phyloP scores from a whole-genome alignment of 2,113 vertebrate species.

The Emydocephalus ijimae region DNA sequence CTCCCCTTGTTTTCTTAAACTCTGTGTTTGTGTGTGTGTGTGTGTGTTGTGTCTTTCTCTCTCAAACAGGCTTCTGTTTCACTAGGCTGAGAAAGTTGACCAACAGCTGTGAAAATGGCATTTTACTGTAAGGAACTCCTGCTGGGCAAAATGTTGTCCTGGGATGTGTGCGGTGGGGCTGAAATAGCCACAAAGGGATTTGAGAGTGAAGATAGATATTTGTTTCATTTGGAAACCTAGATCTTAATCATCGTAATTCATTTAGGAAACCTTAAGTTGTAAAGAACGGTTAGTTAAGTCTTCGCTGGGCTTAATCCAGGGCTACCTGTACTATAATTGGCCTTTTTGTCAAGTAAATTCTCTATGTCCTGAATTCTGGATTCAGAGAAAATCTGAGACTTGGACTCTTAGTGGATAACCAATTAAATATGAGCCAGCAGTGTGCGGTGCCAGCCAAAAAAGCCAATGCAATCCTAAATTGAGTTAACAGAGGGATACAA shows the following conservation, averaged over 20 bases:
- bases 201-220: not conserved
- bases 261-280: not conserved
- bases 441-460: too few relatives aligned
- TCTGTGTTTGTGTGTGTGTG: not conserved
- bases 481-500: too few relatives aligned
- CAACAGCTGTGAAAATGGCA: slow-evolving; percentile 40
- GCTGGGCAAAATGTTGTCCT: not conserved
- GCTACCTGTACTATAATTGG: too few relatives aligned
- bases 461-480: too few relatives aligned
- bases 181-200: not conserved
- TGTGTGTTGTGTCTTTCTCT: not conserved
- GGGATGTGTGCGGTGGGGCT: not conserved
- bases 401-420: too few relatives aligned
- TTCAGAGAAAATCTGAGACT: too few relatives aligned
- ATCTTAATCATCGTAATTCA: not conserved
- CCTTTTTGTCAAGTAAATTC: too few relatives aligned
- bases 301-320: not conserved
- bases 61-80: not conserved
- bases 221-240: not conserved
- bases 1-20: slow-evolving; percentile 22
- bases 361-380: too few relatives aligned
- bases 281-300: not conserved
- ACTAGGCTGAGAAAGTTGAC: slow-evolving; percentile 19
- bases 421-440: too few relatives aligned
- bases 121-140: not conserved